Conservation (phyloP, 1,140 invertebrate genomes). For the Leptinotarsa texana region DNA sequence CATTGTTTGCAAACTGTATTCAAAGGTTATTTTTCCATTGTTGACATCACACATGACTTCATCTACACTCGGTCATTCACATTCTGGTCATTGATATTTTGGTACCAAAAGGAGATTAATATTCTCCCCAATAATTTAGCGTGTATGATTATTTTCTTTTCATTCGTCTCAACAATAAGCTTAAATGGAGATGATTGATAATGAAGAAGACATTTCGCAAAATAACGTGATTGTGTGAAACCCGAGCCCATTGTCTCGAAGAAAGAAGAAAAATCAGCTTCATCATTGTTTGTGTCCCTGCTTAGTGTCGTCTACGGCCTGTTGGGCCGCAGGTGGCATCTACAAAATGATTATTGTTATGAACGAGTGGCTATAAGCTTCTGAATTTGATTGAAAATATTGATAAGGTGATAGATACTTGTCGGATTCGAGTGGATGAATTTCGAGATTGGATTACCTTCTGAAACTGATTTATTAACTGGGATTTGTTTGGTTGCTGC, state of each 20-base stretch:
- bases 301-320: neutral
- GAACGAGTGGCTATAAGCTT: conserved; percentile 24
- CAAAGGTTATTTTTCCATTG: too few species aligned
- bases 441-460: conserved; percentile 11
- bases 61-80: too few species aligned
- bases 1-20: too few species aligned
- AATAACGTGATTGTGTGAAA: neutral
- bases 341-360: conserved; percentile 13
- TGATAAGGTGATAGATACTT: conserved; percentile 26
- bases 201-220: neutral
- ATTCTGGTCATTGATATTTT: too few species aligned
- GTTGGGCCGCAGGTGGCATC: conserved; percentile 13
- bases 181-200: neutral
- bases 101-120: neutral
- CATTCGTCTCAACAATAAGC: too few species aligned
- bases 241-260: neutral
- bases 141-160: too few species aligned
- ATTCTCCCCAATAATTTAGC: neutral
- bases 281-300: conserved; percentile 18
- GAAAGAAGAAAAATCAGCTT: conserved; percentile 12
- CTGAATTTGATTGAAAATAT: conserved; percentile 21
- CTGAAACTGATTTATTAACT: conserved; percentile 26
- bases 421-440: conserved; percentile 17
- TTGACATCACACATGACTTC: too few species aligned
- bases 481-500: neutral